phyloP scores from a whole-genome alignment of 2,113 vertebrate species.

The Alouatta palliata region DNA sequence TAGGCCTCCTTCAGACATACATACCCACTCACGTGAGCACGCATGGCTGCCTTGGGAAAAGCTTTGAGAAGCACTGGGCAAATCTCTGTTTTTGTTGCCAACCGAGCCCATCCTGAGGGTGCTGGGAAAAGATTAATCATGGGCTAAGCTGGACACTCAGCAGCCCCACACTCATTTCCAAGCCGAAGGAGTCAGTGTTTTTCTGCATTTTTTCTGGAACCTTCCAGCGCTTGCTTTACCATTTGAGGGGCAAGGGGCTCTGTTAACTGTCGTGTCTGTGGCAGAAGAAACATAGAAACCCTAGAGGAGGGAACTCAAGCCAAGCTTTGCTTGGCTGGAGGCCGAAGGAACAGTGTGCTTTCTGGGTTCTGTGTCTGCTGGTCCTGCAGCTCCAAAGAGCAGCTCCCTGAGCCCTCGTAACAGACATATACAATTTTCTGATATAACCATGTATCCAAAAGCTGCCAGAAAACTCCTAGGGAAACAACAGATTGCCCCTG shows the following conservation, averaged over 20 bases:
- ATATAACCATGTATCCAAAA: neutral
- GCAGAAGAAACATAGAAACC: neutral
- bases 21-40: rapidly evolving
- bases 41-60: neutral
- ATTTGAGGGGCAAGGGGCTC: conserved; percentile 19
- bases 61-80: neutral
- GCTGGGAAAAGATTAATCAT: neutral
- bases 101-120: neutral
- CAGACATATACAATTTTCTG: neutral
- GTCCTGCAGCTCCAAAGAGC: neutral
- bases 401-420: neutral
- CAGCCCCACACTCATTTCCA: neutral
- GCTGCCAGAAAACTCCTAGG: neutral
- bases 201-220: conserved; percentile 34
- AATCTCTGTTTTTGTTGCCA: neutral
- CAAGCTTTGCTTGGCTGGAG: neutral
- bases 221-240: conserved; percentile 8
- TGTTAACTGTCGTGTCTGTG: conserved; percentile 13
- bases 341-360: neutral
- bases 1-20: neutral
- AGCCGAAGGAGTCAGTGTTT: neutral
- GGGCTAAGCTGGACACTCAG: neutral
- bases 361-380: neutral
- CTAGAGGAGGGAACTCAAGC: neutral
- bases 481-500: neutral